phyloP scores from a whole-genome alignment of 2,113 vertebrate genomes.

The Oreochromis spilurus region DNA sequence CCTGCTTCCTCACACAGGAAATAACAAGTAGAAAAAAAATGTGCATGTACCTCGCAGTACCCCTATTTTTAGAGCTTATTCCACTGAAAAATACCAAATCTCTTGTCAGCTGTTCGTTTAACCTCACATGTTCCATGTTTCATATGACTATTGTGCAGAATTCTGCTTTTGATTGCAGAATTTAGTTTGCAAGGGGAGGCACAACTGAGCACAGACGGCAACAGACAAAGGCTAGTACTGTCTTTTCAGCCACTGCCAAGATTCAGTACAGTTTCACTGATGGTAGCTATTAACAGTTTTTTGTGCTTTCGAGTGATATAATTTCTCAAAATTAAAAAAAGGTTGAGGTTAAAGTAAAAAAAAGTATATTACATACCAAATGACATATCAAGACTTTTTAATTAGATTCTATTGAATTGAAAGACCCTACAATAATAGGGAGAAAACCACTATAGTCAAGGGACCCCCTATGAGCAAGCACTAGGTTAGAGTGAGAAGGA shows the following conservation, averaged over 20 bases:
- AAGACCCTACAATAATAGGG: neutral
- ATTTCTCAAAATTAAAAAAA: neutral
- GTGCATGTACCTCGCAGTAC: neutral
- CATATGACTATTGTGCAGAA: neutral
- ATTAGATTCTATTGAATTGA: neutral
- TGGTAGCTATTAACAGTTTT: neutral
- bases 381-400: neutral
- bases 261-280: neutral
- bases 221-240: neutral
- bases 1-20: constrained; percentile 23
- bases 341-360: neutral
- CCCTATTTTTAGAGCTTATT: neutral
- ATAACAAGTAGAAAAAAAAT: neutral
- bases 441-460: neutral
- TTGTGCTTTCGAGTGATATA: neutral
- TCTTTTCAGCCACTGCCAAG: neutral
- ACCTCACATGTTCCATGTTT: neutral
- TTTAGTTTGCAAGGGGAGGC: neutral
- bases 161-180: neutral
- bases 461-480: neutral
- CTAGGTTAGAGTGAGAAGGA: neutral
- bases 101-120: neutral
- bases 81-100: neutral
- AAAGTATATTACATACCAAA: neutral
- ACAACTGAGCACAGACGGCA: neutral